Base-by-base conservation (phyloP, 2,888 invertebrate species). In the Apotomis betuletana region DNA sequence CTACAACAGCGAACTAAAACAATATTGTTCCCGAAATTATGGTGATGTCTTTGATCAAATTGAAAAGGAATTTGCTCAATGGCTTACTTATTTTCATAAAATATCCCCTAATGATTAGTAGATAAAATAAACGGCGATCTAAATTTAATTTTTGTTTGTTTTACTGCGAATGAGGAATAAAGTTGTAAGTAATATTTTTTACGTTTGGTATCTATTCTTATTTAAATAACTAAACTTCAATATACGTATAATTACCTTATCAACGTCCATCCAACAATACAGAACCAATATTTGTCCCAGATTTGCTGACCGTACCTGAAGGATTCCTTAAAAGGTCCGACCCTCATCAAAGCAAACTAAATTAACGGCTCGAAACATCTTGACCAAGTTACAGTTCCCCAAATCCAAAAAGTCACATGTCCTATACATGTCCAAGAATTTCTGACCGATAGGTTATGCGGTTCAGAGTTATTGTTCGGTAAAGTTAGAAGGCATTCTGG, bases 261-360 rank as follows among this genome's bases (percentile, higher is more conserved):
- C 77, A 76, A 61, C 73, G 74, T 74, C 65, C 63, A 65, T 70
- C 73, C 73, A 75, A 75, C 78, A 81, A 74, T 85, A 82, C 74
- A 85, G 84, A 85, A 85, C 82, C 87, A 89, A 89, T 89, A 89
- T 89, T 90, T 89, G 89, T 83, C 81, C 81, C 78, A 81, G 79
- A 79, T 78, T 74, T 75, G 77, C 83, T 86, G 87, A 88, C 89
- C 88, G 84, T 86, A 88, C 88, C 91, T 91, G 91, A 86, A 87
- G 85, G 81, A 81, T 77, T 82, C 81, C 74, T 81, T 83, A 83
- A 85, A 83, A 84, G 89, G 87, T 80, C 77, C 77, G 85, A 92
- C 92, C 92, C 92, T 92, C 88, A 90, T 92, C 92, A 92, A 88
- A 85, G 86, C 83, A 90, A 91, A 91, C 89, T 90, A 90, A 92